Evolutionary conservation across 2,888 invertebrate species (phyloP).

Genomic region (Standfussiana lucernea): DNA sequence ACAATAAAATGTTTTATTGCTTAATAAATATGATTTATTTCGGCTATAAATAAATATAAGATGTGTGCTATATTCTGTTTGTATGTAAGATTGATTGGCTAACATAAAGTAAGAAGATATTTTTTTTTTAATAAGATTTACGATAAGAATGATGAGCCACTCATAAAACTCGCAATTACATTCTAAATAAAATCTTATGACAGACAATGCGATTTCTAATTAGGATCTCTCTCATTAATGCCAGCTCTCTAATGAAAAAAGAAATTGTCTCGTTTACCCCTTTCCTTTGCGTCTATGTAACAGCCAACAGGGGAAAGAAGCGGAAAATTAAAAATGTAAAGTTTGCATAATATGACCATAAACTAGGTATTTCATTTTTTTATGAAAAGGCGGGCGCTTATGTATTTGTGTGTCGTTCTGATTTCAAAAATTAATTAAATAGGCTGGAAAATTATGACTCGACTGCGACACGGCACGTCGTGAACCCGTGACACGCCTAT

Average conservation of each 20-base stretch:
- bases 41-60: slow-evolving; percentile 20
- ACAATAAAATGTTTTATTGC: slow-evolving; percentile 60
- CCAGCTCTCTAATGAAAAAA: not conserved
- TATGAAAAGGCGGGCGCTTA: not conserved
- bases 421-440: slow-evolving; percentile 19
- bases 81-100: slow-evolving; percentile 4
- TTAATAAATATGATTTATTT: slow-evolving; percentile 52
- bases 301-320: not conserved
- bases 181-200: not conserved
- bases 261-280: slow-evolving; percentile 7
- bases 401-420: not conserved
- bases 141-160: not conserved
- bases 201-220: not conserved
- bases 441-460: slow-evolving; percentile 2
- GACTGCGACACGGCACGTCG: not conserved
- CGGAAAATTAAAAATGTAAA: slow-evolving; percentile 50
- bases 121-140: too few relatives aligned
- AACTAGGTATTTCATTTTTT: not conserved
- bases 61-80: not conserved
- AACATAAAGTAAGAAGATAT: not conserved
- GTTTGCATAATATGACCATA: not conserved
- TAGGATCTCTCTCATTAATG: not conserved
- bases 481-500: slow-evolving; percentile 1
- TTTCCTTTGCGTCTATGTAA: slow-evolving; percentile 2
- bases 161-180: not conserved